Percentiles rank a stretch among this genome's conserved stretches.
These are phyloP conservation scores for Solen grandis DNA, from an alignment of 1,140 invertebrate species.

Conservation along the genomic window DNA sequence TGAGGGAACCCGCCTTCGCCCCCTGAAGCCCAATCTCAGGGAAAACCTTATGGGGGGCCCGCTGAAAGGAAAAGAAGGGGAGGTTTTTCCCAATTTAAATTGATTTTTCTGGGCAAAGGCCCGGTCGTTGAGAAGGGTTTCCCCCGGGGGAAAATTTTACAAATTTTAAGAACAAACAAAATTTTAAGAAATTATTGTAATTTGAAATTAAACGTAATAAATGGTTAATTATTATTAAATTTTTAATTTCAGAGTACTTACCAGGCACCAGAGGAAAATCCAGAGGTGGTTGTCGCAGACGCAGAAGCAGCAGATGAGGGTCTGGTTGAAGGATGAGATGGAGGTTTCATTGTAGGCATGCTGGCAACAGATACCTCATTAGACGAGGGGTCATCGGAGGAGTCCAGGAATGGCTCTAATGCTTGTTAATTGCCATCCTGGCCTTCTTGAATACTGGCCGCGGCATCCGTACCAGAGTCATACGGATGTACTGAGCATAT, in stretches of 20 bases:
- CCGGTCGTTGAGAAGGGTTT: no score
- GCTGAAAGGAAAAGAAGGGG: constrained; percentile 59
- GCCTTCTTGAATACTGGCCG: background rate
- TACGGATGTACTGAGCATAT: constrained; percentile 3
- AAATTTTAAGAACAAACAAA: background rate
- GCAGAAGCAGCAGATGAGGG: constrained; percentile 2
- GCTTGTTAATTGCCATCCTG: constrained; percentile 2
- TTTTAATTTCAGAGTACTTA: constrained; percentile 15
- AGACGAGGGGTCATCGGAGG: constrained; percentile 2
- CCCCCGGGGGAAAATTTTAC: constrained; percentile 74
- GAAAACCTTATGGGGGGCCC: constrained; percentile 70
- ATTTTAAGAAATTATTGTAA: constrained; percentile 5
- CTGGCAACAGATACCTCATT: constrained; percentile 2
- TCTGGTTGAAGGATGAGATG: constrained; percentile 2
- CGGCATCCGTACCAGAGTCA: constrained; percentile 2
- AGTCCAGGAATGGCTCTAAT: constrained; percentile 1
- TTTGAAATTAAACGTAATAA: background rate
- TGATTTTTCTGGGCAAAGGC: no score
- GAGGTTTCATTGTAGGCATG: constrained; percentile 2
- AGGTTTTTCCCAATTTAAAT: constrained; percentile 82
- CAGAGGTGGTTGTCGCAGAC: constrained; percentile 2
- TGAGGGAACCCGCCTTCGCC: constrained; percentile 70
- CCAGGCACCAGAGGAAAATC: constrained; percentile 28
- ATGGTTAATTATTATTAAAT: constrained; percentile 20
- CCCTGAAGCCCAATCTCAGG: constrained; percentile 56